Base-by-base conservation (phyloP, 2,888 invertebrate genomes). In the Harpagoxenus sublaevis region DNA sequence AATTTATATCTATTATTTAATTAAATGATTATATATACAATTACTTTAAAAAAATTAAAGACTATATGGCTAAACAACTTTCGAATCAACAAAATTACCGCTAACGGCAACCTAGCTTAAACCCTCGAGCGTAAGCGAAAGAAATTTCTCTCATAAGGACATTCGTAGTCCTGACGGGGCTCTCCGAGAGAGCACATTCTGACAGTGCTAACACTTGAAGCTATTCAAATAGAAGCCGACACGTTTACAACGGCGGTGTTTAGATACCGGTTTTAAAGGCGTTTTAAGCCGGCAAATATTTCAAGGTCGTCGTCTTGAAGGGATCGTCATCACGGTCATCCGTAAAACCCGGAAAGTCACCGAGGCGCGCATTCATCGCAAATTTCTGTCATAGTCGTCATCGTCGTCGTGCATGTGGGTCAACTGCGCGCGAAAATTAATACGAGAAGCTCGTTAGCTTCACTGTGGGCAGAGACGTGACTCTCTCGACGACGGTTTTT, bases 211-310 rank as follows among this genome's bases (percentile, higher is more conserved):
- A 84, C 85, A 71, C 82, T 85, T 70, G 48, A 79, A 35, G 35
- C 63, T 65, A 73, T 87, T 77, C 86, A 84, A 89, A 90, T 55
- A 86, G 71, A 78, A 71, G 66, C 42, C 55, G 62, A 74, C 51
- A 48, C 23, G 71, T 73, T 66, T 62, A 70, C 71, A 71, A 82
- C 51, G 75, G 42, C 31, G 82, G 73, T 86, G 73, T 87, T 89
- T 89, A 85, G 88, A 86, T 89, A 90, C 88, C 89, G 90, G 90
- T 90, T 90, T 89, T 86, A 89, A 88, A 90, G 84, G 82, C 62
- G 84, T 90, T 90, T 88, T 83, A 89, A 87, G 66, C 23, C 79
- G 62, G 87, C 89, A 84, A 91, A 89, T 84, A 84, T 84, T 85
- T 89, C 90, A 91, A 91, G 91, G 91, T 85, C 89, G 84, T 63